Evolutionary conservation across 2,797 vertebrate genomes (phyloP), one percentile per base, ranked within the genome.

Genomic region (Sebastes wilsoni): DNA sequence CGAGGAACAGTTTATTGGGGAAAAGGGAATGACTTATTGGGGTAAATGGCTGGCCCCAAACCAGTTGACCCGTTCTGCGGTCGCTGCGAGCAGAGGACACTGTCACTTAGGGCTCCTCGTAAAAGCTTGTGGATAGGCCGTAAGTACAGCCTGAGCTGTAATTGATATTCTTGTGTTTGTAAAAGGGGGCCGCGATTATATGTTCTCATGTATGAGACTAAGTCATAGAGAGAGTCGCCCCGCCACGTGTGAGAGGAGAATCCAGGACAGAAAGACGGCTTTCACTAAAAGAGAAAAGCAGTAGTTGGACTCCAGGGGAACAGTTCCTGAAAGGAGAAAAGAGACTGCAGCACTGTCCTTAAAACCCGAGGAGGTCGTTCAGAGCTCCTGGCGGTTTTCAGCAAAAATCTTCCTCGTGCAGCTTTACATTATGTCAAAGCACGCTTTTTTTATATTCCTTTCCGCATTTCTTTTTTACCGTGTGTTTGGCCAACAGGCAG

Each of bases 111-210:
- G 69, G 88, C 77, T 87, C 73, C 85, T 87, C 79, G 76, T 91
- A 88, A 94, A 93, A 85, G 78, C 82, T 72, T 82, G 79, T 65
- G 77, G 86, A 85, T 82, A 77, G 81, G 75, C 77, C 76, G n/a
- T 87, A 90, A 92, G 91, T 88, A 67, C 86, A 89, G 90, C 67
- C 78, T 78, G 80, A 85, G 85, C 75, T 88, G 91, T 93, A 94
- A 94, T 84, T 92, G 88, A 94, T 95, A 94, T 84, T 80, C 71
- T 80, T 87, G 84, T 89, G 88, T 94, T 89, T 93, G 84, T 77
- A 82, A 88, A 89, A 52, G 46, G 85, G 73, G 84, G 82, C 90
- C 56, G 66, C 81, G 66, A 87, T 91, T 80, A 83, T 84, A 86
- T 71, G 78, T 76, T 77, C 38, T 79, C 65, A 79, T 81, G 54